Base-by-base conservation (phyloP, 2,797 vertebrate species). In the Centropyge bicolor region DNA sequence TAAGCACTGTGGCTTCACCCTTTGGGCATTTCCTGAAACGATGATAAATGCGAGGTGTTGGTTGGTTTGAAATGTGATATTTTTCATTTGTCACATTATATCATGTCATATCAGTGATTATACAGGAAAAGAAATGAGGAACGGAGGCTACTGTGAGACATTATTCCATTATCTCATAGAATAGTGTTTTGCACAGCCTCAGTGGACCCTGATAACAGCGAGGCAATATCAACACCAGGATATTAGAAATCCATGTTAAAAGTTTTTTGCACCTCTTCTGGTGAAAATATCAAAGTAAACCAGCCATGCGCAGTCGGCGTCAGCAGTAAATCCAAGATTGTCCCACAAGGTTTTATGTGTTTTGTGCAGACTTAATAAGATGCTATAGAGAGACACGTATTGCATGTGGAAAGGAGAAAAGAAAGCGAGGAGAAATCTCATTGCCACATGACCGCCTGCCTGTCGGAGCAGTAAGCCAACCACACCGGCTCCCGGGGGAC, bases 81-180 rank as follows among this genome's bases (percentile, higher is more conserved):
- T 92, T 92, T 89, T 92, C 86, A 88, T 94, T 92, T 92, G 86
- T 93, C 88, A 90, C 77, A 76, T 86, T 89, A 81, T 84, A 92
- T 92, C 88, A 84, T 87, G 90, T 93, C 87, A 83, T 75, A 89
- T 91, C 91, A 86, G 85, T 89, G 88, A 93, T 91, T 93, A 92
- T 89, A 89, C 74, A 82, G 86, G 71, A 74, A 80, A 86, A 86
- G 74, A 83, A 90, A 89, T 68, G 68, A 91, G 76, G 66, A 87
- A 62, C 27, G n/a, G 72, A 76, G 87, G 71, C 84, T 67, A 80
- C 80, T 20, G 80, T 71, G 81, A 77, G 76, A 74, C 85, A 78
- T 90, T 88, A 91, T 89, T 92, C 88, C 78, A 89, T 92, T 92
- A 92, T 93, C 89, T 91, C 60, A 36, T 65, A 54, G 78, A 92